Evolutionary conservation across 2,888 invertebrate genomes (phyloP), one percentile per base, ranked within the genome.

Genomic region (Lymantria dispar): DNA sequence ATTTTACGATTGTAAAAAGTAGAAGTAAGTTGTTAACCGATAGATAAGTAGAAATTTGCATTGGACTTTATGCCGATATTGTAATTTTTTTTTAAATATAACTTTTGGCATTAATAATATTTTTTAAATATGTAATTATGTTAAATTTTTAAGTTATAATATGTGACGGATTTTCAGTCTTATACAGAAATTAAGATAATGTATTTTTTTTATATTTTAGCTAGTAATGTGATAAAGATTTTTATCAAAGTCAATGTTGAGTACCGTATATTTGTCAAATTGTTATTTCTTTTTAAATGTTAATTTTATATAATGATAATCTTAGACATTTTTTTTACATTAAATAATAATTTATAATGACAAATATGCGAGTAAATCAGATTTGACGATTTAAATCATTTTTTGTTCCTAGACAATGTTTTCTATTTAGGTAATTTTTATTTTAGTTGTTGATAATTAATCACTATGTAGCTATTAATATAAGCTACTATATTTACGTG

Each of bases 401-500:
- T 12, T 57, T 59, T 58, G 65, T 65, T 65, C 66, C 65, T 65
- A 65, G 54, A 41, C 15, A 38, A 54, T 54, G 56, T 46, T 52
- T 64, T 54, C n/a, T 58, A 62, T 57, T 51, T 54, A 52, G 38
- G 38, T 44, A 40, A 47, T 50, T 33, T 57, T 45, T 47, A 43
- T 43, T 48, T 45, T 36, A 48, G 47, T 54, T 56, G 30, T 51
- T 33, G 37, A 41, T 45, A 45, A 50, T 47, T 58, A 50, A 38
- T 55, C 39, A 31, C 36, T 50, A 36, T 61, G 54, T 67, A 54
- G 62, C 48, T 57, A 47, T 54, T 64, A 59, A 65, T 62, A 54
- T 54, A 51, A 61, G 48, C 51, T 45, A 57, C 65, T 66, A 78
- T 71, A 74, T 72, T 74, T 74, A 77, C 66, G 69, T 77, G 70